Evolutionary conservation across 2,113 vertebrate species (phyloP).

Genomic region (Deroptyus accipitrinus): DNA sequence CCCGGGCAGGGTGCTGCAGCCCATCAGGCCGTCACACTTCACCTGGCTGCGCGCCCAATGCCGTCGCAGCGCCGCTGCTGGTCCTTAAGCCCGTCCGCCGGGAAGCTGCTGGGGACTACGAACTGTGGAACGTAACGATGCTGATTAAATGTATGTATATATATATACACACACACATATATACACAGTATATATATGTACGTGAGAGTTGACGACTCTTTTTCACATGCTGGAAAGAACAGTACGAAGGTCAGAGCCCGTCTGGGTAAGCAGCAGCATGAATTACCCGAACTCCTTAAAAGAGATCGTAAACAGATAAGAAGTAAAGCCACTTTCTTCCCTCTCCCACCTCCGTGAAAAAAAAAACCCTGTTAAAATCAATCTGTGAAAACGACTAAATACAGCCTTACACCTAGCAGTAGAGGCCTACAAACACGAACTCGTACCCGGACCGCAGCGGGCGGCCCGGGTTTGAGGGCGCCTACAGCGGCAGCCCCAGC

Average conservation of each 20-base stretch:
- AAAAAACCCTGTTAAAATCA: not conserved
- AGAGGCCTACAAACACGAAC: too few relatives aligned
- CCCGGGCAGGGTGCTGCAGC: not conserved
- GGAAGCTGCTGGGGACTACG: not conserved
- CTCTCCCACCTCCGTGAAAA: not conserved
- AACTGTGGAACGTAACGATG: not conserved
- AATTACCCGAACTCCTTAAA: not conserved
- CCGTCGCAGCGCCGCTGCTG: rapidly evolving
- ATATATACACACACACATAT: too few relatives aligned
- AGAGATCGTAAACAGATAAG: not conserved
- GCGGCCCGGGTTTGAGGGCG: not conserved
- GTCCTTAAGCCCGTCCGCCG: rapidly evolving
- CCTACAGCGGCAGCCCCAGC: not conserved
- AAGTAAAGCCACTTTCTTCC: not conserved
- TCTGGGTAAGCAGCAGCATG: not conserved
- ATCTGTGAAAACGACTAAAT: not conserved
- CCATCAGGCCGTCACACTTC: not conserved
- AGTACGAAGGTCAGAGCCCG: not conserved
- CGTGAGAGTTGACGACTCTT: not conserved
- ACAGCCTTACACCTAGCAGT: rapidly evolving
- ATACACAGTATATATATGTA: not conserved
- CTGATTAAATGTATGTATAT: not conserved
- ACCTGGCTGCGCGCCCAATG: not conserved
- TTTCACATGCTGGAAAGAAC: not conserved
- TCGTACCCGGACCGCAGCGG: not conserved